Evolutionary conservation across 2,113 vertebrate genomes (phyloP), one percentile per base, ranked within the genome.

Genomic region (Bujurquina vittata): DNA sequence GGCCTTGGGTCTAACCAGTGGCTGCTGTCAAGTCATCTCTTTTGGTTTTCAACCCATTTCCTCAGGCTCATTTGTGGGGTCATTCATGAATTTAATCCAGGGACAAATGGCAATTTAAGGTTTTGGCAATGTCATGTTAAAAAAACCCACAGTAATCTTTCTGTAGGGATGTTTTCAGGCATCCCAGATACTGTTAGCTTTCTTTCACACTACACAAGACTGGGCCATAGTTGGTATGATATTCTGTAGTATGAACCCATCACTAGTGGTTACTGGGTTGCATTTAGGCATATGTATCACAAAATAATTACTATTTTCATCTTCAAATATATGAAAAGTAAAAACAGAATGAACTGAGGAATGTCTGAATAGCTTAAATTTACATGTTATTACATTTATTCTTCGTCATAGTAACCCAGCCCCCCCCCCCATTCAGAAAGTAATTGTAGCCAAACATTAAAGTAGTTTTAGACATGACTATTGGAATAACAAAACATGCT

Each of bases 91-190:
- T 85, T 46, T 62, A 37, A 75, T n/a, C 75, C 20, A 22, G 29
- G n/a, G 49, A 84, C 49, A 77, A 78, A 87, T 75, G 35, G 59
- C 26, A 61, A 58, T 79, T 78, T 78, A 81, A 55, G 54, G 67
- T 54, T 54, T 52, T 72, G 65, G 43, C 67, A 54, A 49, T 2
- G 67, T 72, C 26, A 54, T 5, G 43, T 31, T 12, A 26, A 72
- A 72, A 46, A 72, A 72, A 14, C 26, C 35, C 35, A 72, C 10
- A 54, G 43, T 29, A 72, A 54, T 54, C 26, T 72, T 54, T 72
- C 26, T 54, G 46, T 31, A 26, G 46, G 46, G 67, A 54, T 49
- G 31, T 72, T 72, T 17, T 52, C 43, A 72, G 65, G 46, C 65
- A 72, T 72, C 10, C 65, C 17, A 72, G 46, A 72, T 72, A 72